These are phyloP conservation scores for Phylloscopus trochilus DNA, from an alignment of 2,113 vertebrate species.

Conservation along the genomic window DNA sequence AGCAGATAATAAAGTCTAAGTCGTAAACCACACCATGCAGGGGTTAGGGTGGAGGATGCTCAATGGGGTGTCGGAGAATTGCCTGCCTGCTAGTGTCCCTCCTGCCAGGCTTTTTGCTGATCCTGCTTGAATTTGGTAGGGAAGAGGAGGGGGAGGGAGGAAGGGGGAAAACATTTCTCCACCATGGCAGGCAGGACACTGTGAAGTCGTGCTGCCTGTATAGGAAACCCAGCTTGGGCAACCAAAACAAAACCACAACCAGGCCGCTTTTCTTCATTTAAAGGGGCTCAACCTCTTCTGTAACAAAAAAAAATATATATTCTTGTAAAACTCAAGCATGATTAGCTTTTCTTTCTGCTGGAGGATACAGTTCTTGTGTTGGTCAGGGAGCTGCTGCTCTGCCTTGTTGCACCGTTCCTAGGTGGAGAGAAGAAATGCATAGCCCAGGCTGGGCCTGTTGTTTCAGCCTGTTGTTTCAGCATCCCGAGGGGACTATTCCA, in stretches of 20 bases:
- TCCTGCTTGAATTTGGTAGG: neutral
- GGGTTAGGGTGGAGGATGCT: neutral
- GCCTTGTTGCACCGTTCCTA: neutral
- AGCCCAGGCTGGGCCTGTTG: neutral
- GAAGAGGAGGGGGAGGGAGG: neutral
- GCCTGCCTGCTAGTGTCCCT: neutral
- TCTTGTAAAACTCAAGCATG: neutral
- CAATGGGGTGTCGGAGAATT: neutral
- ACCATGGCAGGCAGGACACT: rapidly evolving
- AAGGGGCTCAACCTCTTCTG: neutral
- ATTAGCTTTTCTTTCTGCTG: neutral
- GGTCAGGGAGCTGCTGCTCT: neutral
- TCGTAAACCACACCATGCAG: neutral
- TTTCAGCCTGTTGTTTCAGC: neutral
- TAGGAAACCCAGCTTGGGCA: neutral
- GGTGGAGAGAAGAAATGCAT: rapidly evolving
- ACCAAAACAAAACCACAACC: neutral
- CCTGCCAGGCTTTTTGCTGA: neutral
- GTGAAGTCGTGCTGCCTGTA: neutral
- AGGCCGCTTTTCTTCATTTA: neutral
- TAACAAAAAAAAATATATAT: neutral
- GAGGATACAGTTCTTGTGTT: neutral
- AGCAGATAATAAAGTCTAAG: constrained; percentile 57
- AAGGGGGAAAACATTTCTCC: neutral
- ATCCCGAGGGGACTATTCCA: neutral